Evolutionary conservation across 2,797 vertebrate genomes (phyloP), one percentile per base, ranked within the genome.

Genomic region (Schizopygopsis pylzovi): DNA sequence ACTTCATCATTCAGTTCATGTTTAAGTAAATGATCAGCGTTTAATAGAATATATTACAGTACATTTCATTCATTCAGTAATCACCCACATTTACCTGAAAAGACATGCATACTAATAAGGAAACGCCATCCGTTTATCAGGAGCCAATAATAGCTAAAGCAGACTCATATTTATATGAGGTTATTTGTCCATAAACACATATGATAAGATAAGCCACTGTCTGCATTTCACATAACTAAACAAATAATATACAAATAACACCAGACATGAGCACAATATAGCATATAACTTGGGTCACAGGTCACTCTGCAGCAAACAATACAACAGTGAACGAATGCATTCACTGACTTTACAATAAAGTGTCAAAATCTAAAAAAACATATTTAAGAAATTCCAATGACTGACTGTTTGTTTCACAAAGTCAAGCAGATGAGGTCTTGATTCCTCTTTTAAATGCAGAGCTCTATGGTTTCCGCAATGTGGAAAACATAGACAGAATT

Each of bases 401-500:
- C 11, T 41, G 18, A 41, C 4, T 2, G 4, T 22, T 10, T 71
- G 1, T 6, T 43, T 20, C 39, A 70, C 37, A 71, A n/a, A 43
- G 6, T n/a, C 2, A 71, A n/a, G 39, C 2, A 13, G 68, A 71
- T n/a, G 6, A 43, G 39, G 39, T 12, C 20, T 6, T 43, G 8
- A n/a, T 59, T 54, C 1, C 16, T 54, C 16, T 0, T 54, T 54
- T 18, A 54, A 54, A 18, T 20, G 3, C 18, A 52, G 13, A 16
- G 1, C 5, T 16, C 15, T 52, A 52, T 16, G 49, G 16, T 52
- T 52, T 52, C 49, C 0, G 39, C 13, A 6, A 52, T 52, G 49
- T 1, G 2, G 6, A 52, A 52, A 52, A 18, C 1, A 0, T 0
- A 0, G 47, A 49, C 13, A 0, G 47, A 49, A 52, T 18, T 18